These are phyloP conservation scores for Corticium candelabrum DNA, from an alignment of 37 sponge, comb jelly and placozoan genomes.

Conservation along the genomic window DNA sequence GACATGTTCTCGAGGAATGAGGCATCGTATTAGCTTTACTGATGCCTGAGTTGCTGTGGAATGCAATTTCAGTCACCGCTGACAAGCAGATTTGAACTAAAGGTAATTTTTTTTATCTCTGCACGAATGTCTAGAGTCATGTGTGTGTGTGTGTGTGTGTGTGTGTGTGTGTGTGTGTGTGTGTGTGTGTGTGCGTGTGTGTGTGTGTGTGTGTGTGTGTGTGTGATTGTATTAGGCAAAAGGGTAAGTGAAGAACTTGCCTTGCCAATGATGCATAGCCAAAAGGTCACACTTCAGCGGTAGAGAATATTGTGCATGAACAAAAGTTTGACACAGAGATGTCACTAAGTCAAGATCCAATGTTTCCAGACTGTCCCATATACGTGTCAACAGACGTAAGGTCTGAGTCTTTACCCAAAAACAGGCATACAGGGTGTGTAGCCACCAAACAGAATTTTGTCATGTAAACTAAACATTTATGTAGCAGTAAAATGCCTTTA, in stretches of 20 bases:
- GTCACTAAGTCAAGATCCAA: too few species aligned
- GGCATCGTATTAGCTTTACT: not conserved
- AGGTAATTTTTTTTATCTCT: too few species aligned
- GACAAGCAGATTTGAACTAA: too few species aligned
- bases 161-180: too few species aligned
- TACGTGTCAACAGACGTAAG: conserved; percentile 81
- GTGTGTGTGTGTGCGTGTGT: too few species aligned
- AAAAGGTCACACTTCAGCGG: conserved; percentile 78
- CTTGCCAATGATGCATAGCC: conserved; percentile 63
- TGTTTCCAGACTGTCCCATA: conserved; percentile 48
- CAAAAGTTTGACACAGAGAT: conserved; percentile 84
- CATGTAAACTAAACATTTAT: conserved; percentile 57
- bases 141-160: conserved; percentile 15
- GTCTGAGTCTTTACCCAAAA: conserved; percentile 53
- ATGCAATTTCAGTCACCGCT: too few species aligned
- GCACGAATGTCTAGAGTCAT: too few species aligned
- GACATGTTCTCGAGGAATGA: not conserved
- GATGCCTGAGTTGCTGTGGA: too few species aligned
- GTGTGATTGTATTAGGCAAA: conserved; percentile 39
- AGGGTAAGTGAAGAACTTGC: conserved; percentile 3
- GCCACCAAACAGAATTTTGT: conserved; percentile 17
- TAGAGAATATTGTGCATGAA: conserved; percentile 82
- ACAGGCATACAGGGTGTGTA: conserved; percentile 76
- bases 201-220: too few species aligned
- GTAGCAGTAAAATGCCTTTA: conserved; percentile 62